Percentiles rank a stretch among this genome's conserved stretches.
phyloP scores from a whole-genome alignment of 2,797 vertebrate species.

The Acridotheres tristis region DNA sequence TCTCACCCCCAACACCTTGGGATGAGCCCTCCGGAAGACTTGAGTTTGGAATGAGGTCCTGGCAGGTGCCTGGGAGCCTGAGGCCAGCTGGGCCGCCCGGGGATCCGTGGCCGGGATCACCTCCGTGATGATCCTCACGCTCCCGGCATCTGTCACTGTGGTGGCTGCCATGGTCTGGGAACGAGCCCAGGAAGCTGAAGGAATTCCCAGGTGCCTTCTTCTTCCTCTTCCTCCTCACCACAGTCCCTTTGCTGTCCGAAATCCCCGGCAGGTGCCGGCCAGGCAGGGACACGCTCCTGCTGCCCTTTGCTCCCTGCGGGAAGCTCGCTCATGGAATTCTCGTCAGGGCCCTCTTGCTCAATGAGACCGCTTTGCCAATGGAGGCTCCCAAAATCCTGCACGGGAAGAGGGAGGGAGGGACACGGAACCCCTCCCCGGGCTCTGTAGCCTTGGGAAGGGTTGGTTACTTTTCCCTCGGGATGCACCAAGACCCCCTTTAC shows the following conservation, averaged over 20 bases:
- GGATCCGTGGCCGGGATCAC: slow-evolving; percentile 15
- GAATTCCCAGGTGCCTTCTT: not conserved
- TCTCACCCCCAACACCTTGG: slow-evolving; percentile 65
- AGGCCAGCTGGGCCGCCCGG: not conserved
- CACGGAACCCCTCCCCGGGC: not conserved
- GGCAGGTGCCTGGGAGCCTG: fast-evolving
- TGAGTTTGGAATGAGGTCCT: not conserved
- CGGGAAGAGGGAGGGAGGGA: not conserved
- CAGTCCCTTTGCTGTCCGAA: fast-evolving
- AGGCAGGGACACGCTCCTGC: fast-evolving
- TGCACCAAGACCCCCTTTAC: not conserved
- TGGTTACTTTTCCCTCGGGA: not conserved
- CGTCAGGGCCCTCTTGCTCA: slow-evolving; percentile 25
- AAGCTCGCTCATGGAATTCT: not conserved
- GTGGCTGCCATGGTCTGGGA: slow-evolving; percentile 6
- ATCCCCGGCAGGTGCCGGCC: not conserved
- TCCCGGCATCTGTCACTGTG: not conserved
- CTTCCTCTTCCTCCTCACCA: not conserved
- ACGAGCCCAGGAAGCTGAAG: fast-evolving
- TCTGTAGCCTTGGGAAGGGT: not conserved
- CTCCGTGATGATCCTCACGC: slow-evolving; percentile 47
- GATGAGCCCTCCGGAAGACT: slow-evolving; percentile 13
- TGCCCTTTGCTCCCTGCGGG: slow-evolving; percentile 50
- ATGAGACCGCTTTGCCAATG: fast-evolving
- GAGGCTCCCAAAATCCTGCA: not conserved